Base-by-base conservation (phyloP, 2,113 vertebrate species). In the Excalfactoria chinensis region DNA sequence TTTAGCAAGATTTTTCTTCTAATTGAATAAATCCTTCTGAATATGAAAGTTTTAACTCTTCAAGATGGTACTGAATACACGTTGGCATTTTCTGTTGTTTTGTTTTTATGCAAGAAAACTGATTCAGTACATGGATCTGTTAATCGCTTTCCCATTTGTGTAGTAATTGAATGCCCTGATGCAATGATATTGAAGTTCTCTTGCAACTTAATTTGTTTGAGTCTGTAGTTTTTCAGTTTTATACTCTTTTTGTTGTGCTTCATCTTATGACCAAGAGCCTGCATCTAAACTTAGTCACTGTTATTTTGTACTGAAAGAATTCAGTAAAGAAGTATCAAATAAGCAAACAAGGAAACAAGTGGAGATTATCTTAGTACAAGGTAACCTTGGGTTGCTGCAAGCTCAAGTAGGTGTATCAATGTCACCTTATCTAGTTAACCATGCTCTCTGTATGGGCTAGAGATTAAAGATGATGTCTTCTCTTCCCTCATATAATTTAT, bases 21-120 rank as follows among this genome's bases (percentile, higher is more conserved):
- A 92, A 87, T 76, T 76, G 60, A 91, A 91, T 80, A 79, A 92
- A 63, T 68, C 64, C 48, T 92, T 80, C 78, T 85, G 68, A 89
- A 86, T 85, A 91, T 77, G 82, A 48, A 85, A 66, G 20, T 44
- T 80, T 73, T 58, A 88, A 76, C 71, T 48, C 3, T 87, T 89
- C 41, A 74, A 51, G 41, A 73, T 74, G 56, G 56, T 43, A 89
- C 89, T 92, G 93, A 73, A 84, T 74, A 46, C 11, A 88, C 6
- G 26, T 49, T 76, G 18, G 21, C 6, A 44, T 89, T 91, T 94
- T 84, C 55, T 60, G 63, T 75, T 60, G 63, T 75, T 84, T 72
- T 73, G 9, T 49, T 90, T 93, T 86, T 76, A 25, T 49, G 35
- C 4, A 84, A 69, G 41, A 67, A 93, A 82, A 87, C 62, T 56